These are phyloP conservation scores for Pycnomerus fuliginosus DNA, from an alignment of 2,888 invertebrate genomes.

Conservation along the genomic window DNA sequence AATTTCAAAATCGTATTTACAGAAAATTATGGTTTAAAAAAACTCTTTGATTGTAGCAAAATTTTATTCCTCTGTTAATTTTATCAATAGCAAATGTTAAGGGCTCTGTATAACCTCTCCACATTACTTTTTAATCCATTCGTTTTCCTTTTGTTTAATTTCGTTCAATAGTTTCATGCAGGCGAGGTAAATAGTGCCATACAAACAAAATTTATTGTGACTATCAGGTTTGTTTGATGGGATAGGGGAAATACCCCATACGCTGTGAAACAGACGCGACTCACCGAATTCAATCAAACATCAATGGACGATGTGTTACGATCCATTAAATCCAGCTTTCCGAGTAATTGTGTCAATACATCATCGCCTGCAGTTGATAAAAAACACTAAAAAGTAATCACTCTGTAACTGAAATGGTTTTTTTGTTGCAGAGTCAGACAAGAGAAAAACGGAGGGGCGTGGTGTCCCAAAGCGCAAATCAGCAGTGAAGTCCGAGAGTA, in stretches of 20 bases:
- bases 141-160: neutral
- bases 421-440: slow-evolving; percentile 69
- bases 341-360: slow-evolving; percentile 44
- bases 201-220: slow-evolving; percentile 5
- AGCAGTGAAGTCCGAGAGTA: slow-evolving; percentile 75
- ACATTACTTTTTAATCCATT: too few species aligned
- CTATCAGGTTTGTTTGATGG: slow-evolving; percentile 1
- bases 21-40: too few species aligned
- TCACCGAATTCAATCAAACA: slow-evolving; percentile 37
- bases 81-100: too few species aligned
- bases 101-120: too few species aligned
- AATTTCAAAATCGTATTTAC: too few species aligned
- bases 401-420: slow-evolving; percentile 17
- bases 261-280: slow-evolving; percentile 16
- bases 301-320: slow-evolving; percentile 42
- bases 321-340: slow-evolving; percentile 46
- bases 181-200: slow-evolving; percentile 6
- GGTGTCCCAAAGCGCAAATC: slow-evolving; percentile 87
- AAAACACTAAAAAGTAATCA: slow-evolving; percentile 34
- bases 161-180: slow-evolving; percentile 12
- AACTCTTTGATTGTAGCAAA: too few species aligned
- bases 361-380: slow-evolving; percentile 37
- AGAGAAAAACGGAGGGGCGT: slow-evolving; percentile 86
- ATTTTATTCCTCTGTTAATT: too few species aligned
- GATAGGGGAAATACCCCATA: slow-evolving; percentile 11